phyloP scores from a whole-genome alignment of 2,888 invertebrate species.

The Sussaba pulchella region DNA sequence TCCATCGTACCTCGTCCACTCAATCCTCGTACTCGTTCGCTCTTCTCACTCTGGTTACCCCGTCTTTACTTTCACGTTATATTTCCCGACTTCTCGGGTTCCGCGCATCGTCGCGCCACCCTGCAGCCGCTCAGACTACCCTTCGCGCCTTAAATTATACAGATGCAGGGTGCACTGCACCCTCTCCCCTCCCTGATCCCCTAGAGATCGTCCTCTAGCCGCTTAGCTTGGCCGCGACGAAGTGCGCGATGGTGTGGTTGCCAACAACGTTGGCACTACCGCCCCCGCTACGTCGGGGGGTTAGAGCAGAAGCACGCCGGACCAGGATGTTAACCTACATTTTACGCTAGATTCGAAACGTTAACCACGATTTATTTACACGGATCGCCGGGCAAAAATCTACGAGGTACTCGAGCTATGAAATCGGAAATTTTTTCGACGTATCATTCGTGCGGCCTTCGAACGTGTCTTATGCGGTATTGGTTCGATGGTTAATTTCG shows the following conservation, averaged over 20 bases:
- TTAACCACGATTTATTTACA: constrained; percentile 76
- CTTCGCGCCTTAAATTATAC: constrained; percentile 55
- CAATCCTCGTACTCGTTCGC: constrained; percentile 41
- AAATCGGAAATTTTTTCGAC: neutral
- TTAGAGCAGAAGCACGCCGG: constrained; percentile 63
- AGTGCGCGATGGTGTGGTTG: constrained; percentile 56
- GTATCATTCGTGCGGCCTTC: too few species aligned
- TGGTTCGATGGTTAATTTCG: too few species aligned
- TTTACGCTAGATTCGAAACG: constrained; percentile 77
- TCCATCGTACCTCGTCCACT: constrained; percentile 66
- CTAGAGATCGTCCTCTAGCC: too few species aligned
- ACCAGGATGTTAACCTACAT: constrained; percentile 78
- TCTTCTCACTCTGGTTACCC: constrained; percentile 47
- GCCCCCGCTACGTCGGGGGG: neutral
- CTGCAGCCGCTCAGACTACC: constrained; percentile 27
- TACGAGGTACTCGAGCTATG: neutral
- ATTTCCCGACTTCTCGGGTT: constrained; percentile 11
- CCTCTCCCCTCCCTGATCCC: constrained; percentile 8
- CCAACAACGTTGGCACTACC: constrained; percentile 27
- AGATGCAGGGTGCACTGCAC: constrained; percentile 58
- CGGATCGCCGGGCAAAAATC: neutral
- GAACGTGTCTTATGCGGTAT: too few species aligned
- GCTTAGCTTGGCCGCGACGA: too few species aligned
- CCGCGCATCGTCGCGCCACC: constrained; percentile 7
- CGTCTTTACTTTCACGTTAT: constrained; percentile 39